Evolutionary conservation across 1,140 invertebrate species (phyloP), one percentile per base, ranked within the genome.

Genomic region (Aphaenogaster ashmeadi): DNA sequence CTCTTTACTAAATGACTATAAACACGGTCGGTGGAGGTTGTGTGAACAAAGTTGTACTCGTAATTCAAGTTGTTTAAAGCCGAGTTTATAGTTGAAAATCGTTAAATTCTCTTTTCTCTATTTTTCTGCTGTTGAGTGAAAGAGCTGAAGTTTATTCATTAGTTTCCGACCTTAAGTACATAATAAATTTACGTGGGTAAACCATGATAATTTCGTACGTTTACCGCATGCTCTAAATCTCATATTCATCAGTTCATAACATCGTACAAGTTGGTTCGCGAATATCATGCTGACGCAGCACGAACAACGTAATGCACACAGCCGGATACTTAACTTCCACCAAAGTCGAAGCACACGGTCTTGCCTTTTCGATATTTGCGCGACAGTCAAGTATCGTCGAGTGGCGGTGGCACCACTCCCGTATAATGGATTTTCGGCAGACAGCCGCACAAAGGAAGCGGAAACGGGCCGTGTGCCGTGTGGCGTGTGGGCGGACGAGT

Each of bases 281-380:
- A 72, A n/a, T 83, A 36, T 74, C 67, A 47, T 21, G 80, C 80
- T 58, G 54, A 50, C 80, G 41, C 13, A 9, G 54, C 80, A 27
- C 54, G 58, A 62, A 74, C 69, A 60, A 62, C 41, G 41, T 44
- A 58, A 64, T 47, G 27, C 27, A 58, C n/a, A 58, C 52, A 36
- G 67, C 52, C 21, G 38, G 52, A 74, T 60, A 74, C 80, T 83
- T 74, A 74, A 69, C 78, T 72, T 27, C 11, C 54, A 6, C 0
- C 60, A 11, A 52, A 47, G 47, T 79, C 44, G 58, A 13, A 15
- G n/a, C 72, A 13, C n/a, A 38, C 8, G 3, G 27, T 27, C 41
- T 74, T 38, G 69, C 80, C 69, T 60, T 62, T 84, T 74, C 54
- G 69, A 84, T 60, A 84, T 84, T 84, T 84, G 54, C 69, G 21